A percentile compares a stretch with the other conserved stretches of the same genome.
These are phyloP conservation scores for Metopolophium dirhodum DNA, from an alignment of 1,140 invertebrate species.

Conservation along the genomic window DNA sequence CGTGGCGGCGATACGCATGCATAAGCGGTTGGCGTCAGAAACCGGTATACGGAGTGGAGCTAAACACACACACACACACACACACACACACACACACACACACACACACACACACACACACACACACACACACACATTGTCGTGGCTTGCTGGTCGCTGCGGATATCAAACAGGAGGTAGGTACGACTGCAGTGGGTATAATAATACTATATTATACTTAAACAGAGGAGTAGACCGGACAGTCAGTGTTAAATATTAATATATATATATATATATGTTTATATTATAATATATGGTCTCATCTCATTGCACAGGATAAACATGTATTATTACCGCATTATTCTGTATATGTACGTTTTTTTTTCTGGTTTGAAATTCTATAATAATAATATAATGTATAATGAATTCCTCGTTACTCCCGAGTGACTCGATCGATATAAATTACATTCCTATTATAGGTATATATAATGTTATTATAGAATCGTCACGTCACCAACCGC, in stretches of 20 bases:
- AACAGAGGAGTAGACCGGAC: neutral
- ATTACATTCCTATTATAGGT: too few species aligned
- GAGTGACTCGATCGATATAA: neutral
- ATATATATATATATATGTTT: neutral
- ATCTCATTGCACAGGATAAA: neutral
- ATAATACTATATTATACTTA: neutral
- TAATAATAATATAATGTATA: neutral
- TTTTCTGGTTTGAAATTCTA: neutral
- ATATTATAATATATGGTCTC: neutral
- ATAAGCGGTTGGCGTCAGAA: conserved; percentile 10
- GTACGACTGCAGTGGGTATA: neutral
- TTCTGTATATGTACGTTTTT: neutral
- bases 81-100: neutral
- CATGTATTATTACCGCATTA: conserved; percentile 10
- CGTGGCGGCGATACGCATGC: neutral
- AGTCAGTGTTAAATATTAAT: neutral
- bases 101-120: too few species aligned
- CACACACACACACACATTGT: too few species aligned
- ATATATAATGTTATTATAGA: neutral
- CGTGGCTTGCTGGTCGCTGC: neutral
- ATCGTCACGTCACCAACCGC: neutral
- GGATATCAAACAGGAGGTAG: neutral
- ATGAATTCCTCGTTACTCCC: neutral
- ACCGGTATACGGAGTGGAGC: conserved; percentile 18
- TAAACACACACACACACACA: neutral